A percentile compares a stretch with the other conserved stretches of the same genome.
These are phyloP conservation scores for Tetramorium parvispinum DNA, from an alignment of 1,140 invertebrate genomes.

Conservation along the genomic window DNA sequence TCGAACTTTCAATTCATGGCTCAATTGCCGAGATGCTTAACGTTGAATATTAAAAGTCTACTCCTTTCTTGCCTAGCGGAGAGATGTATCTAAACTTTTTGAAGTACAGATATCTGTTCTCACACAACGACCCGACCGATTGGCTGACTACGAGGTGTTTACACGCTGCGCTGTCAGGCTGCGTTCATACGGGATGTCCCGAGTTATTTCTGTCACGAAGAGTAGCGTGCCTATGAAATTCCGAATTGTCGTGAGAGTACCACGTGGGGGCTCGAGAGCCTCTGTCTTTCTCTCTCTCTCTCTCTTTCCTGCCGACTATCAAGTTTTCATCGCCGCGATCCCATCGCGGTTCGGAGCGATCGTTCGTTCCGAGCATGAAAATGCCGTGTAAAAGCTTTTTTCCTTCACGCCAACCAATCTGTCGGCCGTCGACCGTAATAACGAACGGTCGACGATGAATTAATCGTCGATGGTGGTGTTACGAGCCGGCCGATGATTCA, in stretches of 20 bases:
- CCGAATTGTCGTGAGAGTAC: slow-evolving; percentile 8
- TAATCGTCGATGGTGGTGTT: slow-evolving; percentile 32
- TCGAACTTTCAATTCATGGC: not conserved
- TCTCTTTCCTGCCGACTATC: not conserved
- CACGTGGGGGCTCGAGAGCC: not conserved
- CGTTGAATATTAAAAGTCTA: not conserved
- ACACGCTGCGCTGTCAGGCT: slow-evolving; percentile 36
- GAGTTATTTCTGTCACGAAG: slow-evolving; percentile 54
- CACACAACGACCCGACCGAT: not conserved
- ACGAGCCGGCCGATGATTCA: slow-evolving; percentile 30
- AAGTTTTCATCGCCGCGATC: slow-evolving; percentile 29
- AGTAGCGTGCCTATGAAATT: slow-evolving; percentile 44
- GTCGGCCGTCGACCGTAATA: slow-evolving; percentile 51
- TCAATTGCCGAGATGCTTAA: not conserved
- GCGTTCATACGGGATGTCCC: slow-evolving; percentile 35
- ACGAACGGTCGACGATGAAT: slow-evolving; percentile 49
- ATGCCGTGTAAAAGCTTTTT: slow-evolving; percentile 52
- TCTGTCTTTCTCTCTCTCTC: not conserved
- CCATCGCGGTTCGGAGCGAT: not conserved
- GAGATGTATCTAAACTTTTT: not conserved
- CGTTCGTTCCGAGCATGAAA: slow-evolving; percentile 21
- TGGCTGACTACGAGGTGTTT: slow-evolving; percentile 57
- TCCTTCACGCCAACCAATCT: slow-evolving; percentile 26
- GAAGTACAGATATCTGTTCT: not conserved
- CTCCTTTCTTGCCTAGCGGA: not conserved